Evolutionary conservation across 2,888 invertebrate species (phyloP).

Genomic region (Podotricha telesiphe): DNA sequence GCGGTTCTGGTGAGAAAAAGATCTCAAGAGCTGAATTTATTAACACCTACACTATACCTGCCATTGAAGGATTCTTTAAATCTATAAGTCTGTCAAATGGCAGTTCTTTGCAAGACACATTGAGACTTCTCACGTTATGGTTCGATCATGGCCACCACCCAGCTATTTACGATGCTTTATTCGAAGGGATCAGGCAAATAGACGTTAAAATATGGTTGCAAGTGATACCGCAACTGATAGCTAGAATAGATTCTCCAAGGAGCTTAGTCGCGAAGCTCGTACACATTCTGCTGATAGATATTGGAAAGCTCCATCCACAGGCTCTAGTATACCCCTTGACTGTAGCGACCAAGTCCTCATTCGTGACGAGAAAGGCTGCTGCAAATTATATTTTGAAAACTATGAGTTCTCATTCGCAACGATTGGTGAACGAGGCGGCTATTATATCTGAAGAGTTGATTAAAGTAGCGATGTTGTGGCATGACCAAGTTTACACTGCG

Average conservation of each 20-base stretch:
- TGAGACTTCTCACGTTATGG: conserved; percentile 97
- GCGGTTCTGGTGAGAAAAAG: conserved; percentile 74
- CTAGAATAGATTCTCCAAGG: conserved; percentile 97
- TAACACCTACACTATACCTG: conserved; percentile 90
- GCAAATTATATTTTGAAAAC: conserved; percentile 97
- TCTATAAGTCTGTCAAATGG: conserved; percentile 96
- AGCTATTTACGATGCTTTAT: conserved; percentile 95
- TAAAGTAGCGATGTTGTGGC: conserved; percentile 99
- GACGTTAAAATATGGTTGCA: conserved; percentile 99
- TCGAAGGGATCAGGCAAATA: conserved; percentile 95
- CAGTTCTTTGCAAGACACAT: conserved; percentile 97
- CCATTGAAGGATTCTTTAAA: conserved; percentile 97
- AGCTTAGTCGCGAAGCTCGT: conserved; percentile 95
- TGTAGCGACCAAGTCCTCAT: conserved; percentile 97
- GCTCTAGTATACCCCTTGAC: conserved; percentile 98
- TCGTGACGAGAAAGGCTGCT: conserved; percentile 91
- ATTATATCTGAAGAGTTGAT: conserved; percentile 98
- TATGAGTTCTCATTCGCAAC: conserved; percentile 96
- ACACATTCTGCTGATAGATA: conserved; percentile 96
- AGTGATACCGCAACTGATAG: conserved; percentile 99
- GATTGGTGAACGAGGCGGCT: conserved; percentile 96
- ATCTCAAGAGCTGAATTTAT: conserved; percentile 73
- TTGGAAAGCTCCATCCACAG: conserved; percentile 98
- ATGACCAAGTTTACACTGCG: conserved; percentile 93
- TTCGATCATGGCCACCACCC: conserved; percentile 98